Base-by-base conservation (phyloP, 2,113 vertebrate genomes). In the Hippolais icterina region DNA sequence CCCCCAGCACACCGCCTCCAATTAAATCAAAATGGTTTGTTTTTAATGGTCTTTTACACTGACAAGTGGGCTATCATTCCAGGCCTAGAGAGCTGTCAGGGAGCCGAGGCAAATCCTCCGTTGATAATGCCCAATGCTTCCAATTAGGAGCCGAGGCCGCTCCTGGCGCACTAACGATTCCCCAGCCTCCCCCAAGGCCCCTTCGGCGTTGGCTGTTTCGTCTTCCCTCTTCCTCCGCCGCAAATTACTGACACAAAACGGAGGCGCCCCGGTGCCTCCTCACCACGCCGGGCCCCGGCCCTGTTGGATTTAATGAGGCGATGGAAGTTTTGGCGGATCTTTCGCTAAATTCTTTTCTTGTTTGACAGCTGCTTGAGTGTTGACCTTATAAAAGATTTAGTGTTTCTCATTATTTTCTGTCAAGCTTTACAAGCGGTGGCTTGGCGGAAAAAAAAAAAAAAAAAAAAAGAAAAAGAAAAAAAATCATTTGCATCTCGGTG, bases 351-450 rank as follows among this genome's bases (percentile, higher is more conserved):
- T 99, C 99, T 99, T 98, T 99, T 99, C 99, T 99, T 99, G 99
- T 99, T 98, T 99, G 99, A 99, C 99, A 99, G 99, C 99, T 99
- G 99, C 99, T 99, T 98, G 98, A 99, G 98, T 99, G 99, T 99
- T 99, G 99, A 99, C 99, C 99, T 99, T 99, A 99, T 99, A 99
- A 99, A 99, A 99, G 99, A 99, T 99, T 99, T 99, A 99, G 99
- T 98, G 98, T 98, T 99, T 99, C 99, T 99, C 99, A 99, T 99
- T 99, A 99, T 99, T 99, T 99, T 98, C 99, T 99, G 99, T 99
- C 99, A 99, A 98, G 98, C 98, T 98, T 98, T 98, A 98, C 99
- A 98, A 97, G 98, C 97, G 99, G 99, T 98, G 98, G 98, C 98
- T 98, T 98, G 96, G 97, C 98, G 95, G 98, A 97, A 8, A 2